Conservation (phyloP, 2,113 vertebrate species). For the Cygnus buccinator region DNA sequence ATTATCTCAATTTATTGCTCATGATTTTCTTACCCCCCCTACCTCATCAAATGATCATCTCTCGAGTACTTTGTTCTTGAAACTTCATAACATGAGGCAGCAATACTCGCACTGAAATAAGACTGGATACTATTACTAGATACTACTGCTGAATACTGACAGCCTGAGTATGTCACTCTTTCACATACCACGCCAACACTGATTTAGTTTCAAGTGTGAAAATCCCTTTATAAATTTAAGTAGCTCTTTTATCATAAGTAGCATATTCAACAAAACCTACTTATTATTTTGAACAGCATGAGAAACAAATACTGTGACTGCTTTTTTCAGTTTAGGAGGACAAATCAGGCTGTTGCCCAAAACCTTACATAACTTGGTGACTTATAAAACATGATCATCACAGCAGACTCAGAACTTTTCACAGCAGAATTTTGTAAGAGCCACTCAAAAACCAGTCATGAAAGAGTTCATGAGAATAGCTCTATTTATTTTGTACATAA, state of each 20-base stretch:
- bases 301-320: background rate
- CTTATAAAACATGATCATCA: background rate
- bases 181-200: background rate
- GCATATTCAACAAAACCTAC: background rate
- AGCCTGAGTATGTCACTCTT: background rate
- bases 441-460: background rate
- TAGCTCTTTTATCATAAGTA: background rate
- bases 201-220: constrained; percentile 11
- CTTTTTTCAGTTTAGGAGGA: background rate
- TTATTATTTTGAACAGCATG: background rate
- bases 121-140: background rate
- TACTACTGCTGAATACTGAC: background rate
- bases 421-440: background rate
- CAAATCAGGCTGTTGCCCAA: background rate
- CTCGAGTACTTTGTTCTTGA: background rate
- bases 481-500: background rate
- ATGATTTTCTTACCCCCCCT: background rate
- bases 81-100: background rate
- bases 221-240: background rate
- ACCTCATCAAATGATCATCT: background rate
- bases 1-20: background rate
- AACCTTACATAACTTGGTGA: background rate
- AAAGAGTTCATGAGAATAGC: background rate
- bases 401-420: background rate
- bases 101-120: background rate